Percentiles rank a stretch among this genome's conserved stretches.
These are phyloP conservation scores for Drosophila suzukii DNA, from an alignment of 1,140 invertebrate genomes.

Conservation along the genomic window DNA sequence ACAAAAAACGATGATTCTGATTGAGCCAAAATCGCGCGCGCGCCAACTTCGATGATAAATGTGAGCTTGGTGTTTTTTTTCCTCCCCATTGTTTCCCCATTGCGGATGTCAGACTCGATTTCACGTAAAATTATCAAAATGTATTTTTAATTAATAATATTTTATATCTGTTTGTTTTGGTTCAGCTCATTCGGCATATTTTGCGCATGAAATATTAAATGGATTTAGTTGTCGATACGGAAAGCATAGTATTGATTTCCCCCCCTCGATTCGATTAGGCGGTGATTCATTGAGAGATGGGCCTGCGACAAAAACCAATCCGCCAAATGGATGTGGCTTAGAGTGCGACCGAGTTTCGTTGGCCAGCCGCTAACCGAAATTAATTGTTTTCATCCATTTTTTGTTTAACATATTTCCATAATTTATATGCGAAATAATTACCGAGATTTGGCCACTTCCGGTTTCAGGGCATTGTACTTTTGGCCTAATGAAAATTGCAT, in stretches of 20 bases:
- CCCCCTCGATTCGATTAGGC: slow-evolving; percentile 2
- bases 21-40: slow-evolving; percentile 52
- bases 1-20: slow-evolving; percentile 27
- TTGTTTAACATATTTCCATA: slow-evolving; percentile 60
- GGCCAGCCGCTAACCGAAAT: slow-evolving; percentile 63
- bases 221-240: slow-evolving; percentile 31
- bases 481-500: slow-evolving; percentile 69
- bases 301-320: slow-evolving; percentile 28
- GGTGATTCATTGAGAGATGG: slow-evolving; percentile 3
- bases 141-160: slow-evolving; percentile 59
- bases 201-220: slow-evolving; percentile 49
- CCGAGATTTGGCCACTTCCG: slow-evolving; percentile 72
- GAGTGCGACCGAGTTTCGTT: slow-evolving; percentile 25
- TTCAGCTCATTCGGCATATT: slow-evolving; percentile 39
- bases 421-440: slow-evolving; percentile 74
- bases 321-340: slow-evolving; percentile 36
- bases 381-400: slow-evolving; percentile 65
- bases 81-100: slow-evolving; percentile 62
- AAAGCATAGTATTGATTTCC: slow-evolving; percentile 26
- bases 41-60: slow-evolving; percentile 64
- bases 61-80: slow-evolving; percentile 21
- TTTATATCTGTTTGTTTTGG: slow-evolving; percentile 43
- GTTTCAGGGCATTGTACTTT: slow-evolving; percentile 48
- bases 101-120: slow-evolving; percentile 75
- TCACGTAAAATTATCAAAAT: slow-evolving; percentile 59